These are phyloP conservation scores for Zootoca vivipara DNA, from an alignment of 2,113 vertebrate genomes.

Conservation along the genomic window DNA sequence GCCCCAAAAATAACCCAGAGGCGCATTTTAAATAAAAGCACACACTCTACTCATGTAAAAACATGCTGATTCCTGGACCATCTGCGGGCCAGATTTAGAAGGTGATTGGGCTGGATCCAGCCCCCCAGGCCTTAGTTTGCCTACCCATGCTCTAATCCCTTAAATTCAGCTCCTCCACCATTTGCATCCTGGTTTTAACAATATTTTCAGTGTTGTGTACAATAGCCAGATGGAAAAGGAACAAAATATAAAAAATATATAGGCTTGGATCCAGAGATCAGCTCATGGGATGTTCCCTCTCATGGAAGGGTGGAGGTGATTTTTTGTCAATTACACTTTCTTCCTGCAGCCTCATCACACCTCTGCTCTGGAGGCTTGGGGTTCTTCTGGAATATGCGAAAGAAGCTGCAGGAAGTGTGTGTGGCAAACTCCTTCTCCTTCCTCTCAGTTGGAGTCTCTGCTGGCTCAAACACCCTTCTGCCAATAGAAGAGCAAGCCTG, in stretches of 20 bases:
- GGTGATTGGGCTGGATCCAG: too few relatives aligned
- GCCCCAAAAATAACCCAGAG: too few relatives aligned
- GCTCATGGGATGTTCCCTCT: not conserved
- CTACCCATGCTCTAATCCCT: too few relatives aligned
- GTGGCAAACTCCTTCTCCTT: not conserved
- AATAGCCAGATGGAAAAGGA: not conserved
- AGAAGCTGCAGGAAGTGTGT: too few relatives aligned
- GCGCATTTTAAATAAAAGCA: too few relatives aligned
- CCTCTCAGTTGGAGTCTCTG: not conserved
- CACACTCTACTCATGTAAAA: too few relatives aligned
- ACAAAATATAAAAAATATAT: not conserved
- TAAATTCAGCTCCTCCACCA: too few relatives aligned
- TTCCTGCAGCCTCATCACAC: not conserved
- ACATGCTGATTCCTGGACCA: too few relatives aligned
- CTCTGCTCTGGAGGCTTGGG: not conserved
- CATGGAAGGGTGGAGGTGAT: not conserved
- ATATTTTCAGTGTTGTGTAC: not conserved
- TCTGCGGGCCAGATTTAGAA: too few relatives aligned
- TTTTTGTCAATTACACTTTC: not conserved
- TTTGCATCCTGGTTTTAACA: not conserved
- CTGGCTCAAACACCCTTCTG: not conserved
- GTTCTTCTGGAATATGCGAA: too few relatives aligned
- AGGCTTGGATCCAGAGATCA: not conserved
- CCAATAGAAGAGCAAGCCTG: not conserved
- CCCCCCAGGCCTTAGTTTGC: too few relatives aligned